Evolutionary conservation across 2,888 invertebrate species (phyloP).

Genomic region (Limulus polyphemus): DNA sequence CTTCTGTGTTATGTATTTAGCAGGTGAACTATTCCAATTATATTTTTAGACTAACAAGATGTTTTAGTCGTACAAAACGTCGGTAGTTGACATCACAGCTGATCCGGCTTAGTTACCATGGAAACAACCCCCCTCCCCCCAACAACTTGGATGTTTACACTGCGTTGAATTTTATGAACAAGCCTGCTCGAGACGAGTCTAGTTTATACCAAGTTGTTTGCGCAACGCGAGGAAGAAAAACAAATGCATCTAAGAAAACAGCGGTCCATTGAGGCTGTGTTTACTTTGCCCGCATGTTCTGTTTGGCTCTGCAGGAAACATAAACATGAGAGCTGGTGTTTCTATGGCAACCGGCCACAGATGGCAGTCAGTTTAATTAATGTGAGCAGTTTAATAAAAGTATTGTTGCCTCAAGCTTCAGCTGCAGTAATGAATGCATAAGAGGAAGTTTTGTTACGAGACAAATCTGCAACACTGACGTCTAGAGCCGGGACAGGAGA

Average conservation of each 20-base stretch:
- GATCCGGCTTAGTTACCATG: background rate
- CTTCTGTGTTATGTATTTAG: too few relatives aligned
- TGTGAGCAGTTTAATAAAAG: constrained; percentile 22
- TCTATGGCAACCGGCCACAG: constrained; percentile 22
- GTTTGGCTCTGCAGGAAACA: constrained; percentile 24
- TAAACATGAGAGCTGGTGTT: constrained; percentile 15
- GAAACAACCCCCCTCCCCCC: constrained; percentile 1
- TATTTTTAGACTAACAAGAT: too few relatives aligned
- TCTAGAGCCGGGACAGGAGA: too few relatives aligned
- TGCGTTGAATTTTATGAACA: constrained; percentile 1
- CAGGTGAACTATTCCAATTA: too few relatives aligned
- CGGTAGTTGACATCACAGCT: too few relatives aligned
- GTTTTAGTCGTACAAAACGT: too few relatives aligned
- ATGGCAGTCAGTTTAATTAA: constrained; percentile 25
- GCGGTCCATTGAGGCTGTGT: constrained; percentile 19
- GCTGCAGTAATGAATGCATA: too few relatives aligned
- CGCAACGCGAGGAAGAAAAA: constrained; percentile 23
- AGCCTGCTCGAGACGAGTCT: constrained; percentile 13
- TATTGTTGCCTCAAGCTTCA: constrained; percentile 17
- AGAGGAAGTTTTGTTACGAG: too few relatives aligned
- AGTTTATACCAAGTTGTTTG: constrained; percentile 13
- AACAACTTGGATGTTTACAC: constrained; percentile 2
- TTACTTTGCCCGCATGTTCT: constrained; percentile 11
- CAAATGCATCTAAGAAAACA: constrained; percentile 25
- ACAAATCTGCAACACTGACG: too few relatives aligned